phyloP scores from a whole-genome alignment of 1,140 invertebrate species.

The Bacillus rossius region DNA sequence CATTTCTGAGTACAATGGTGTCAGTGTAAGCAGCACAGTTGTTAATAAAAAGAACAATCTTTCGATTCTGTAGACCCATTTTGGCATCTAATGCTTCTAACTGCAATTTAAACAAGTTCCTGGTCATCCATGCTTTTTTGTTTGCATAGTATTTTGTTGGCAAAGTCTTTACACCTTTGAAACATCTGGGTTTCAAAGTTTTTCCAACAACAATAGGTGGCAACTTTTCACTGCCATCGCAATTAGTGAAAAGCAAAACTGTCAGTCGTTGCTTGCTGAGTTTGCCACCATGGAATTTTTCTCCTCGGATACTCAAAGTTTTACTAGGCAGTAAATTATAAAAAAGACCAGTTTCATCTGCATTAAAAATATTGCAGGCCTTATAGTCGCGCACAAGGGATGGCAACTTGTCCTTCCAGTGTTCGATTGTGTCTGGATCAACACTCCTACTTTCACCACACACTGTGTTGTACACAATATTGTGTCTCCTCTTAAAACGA shows the following conservation, averaged over 20 bases:
- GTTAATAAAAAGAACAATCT: conserved; percentile 44
- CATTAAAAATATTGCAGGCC: conserved; percentile 41
- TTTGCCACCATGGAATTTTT: conserved; percentile 38
- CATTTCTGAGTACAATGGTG: conserved; percentile 22
- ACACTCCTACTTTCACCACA: neutral
- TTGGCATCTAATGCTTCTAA: conserved; percentile 26
- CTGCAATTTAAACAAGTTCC: conserved; percentile 30
- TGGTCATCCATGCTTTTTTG: conserved; percentile 27
- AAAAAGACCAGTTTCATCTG: conserved; percentile 44
- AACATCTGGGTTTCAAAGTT: conserved; percentile 31
- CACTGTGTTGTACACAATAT: neutral
- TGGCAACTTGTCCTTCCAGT: neutral
- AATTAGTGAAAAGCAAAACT: conserved; percentile 37
- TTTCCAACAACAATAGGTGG: conserved; percentile 36
- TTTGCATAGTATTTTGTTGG: conserved; percentile 40
- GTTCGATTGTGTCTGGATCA: neutral
- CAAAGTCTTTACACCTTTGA: conserved; percentile 35
- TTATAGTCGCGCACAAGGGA: conserved; percentile 19
- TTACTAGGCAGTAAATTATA: conserved; percentile 35
- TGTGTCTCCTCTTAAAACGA: neutral
- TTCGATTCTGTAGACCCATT: conserved; percentile 34
- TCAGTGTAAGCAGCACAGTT: conserved; percentile 41
- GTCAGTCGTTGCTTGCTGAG: conserved; percentile 39
- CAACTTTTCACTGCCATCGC: conserved; percentile 37
- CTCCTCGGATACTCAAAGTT: conserved; percentile 30